Evolutionary conservation across 2,888 invertebrate genomes (phyloP).

Genomic region (Drosophila austrosaltans): DNA sequence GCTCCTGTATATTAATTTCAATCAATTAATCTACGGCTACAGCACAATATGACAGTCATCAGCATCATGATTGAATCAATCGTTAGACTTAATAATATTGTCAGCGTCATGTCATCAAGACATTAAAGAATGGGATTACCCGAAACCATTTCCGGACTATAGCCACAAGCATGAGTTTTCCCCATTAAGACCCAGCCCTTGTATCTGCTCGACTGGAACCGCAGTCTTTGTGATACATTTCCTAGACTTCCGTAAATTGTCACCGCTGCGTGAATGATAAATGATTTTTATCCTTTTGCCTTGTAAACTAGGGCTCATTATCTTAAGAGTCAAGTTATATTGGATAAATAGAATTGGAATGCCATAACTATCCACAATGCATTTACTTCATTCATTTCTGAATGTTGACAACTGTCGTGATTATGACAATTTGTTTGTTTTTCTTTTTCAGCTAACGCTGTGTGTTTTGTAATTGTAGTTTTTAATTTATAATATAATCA

Average conservation of each 20-base stretch:
- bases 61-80: no score
- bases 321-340: not conserved
- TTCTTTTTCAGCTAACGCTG: not conserved
- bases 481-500: no score
- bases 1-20: no score
- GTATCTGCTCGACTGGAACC: not conserved
- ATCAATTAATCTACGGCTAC: no score
- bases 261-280: not conserved
- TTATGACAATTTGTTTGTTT: not conserved
- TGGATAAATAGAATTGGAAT: not conserved
- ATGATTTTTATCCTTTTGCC: not conserved
- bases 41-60: no score
- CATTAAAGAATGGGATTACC: no score
- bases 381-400: not conserved
- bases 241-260: not conserved
- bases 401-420: not conserved
- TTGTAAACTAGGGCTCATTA: not conserved
- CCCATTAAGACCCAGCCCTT: not conserved
- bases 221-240: not conserved
- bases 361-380: not conserved
- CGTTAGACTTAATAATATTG: no score
- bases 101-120: no score
- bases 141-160: not conserved
- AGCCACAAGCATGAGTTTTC: not conserved
- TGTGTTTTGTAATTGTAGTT: no score